phyloP scores from a whole-genome alignment of 2,113 vertebrate genomes.

The Laticauda colubrina region DNA sequence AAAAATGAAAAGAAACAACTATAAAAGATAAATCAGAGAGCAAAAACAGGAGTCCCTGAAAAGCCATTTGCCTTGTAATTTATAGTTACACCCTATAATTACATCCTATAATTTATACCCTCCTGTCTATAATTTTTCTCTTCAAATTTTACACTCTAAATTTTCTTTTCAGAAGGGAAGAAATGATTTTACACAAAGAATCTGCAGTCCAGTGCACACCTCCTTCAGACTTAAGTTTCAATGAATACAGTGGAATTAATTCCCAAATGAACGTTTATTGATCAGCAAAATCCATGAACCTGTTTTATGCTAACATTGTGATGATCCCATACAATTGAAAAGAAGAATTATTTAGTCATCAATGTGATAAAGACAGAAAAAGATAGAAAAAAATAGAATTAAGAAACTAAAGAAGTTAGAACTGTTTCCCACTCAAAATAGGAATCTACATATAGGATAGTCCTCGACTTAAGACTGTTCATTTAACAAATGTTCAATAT shows the following conservation, averaged over 20 bases:
- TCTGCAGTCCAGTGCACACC: not conserved
- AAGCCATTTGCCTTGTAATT: not conserved
- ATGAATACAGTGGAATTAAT: not conserved
- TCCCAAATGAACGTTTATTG: not conserved
- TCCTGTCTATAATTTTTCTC: not conserved
- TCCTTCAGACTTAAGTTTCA: not conserved
- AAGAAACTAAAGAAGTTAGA: not conserved
- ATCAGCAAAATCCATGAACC: not conserved
- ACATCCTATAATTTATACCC: not conserved
- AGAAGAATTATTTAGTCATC: not conserved
- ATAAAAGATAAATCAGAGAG: not conserved
- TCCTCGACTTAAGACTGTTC: not conserved
- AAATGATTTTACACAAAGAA: not conserved
- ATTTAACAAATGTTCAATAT: not conserved
- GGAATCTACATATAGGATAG: not conserved
- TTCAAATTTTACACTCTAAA: not conserved
- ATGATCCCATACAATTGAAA: not conserved
- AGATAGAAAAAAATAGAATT: not conserved
- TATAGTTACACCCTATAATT: not conserved
- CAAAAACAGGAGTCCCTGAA: not conserved
- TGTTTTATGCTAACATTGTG: not conserved
- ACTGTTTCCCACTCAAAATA: not conserved
- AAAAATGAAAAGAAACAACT: not conserved
- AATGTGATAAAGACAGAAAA: not conserved
- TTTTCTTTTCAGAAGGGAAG: not conserved